Evolutionary conservation across 2,113 vertebrate genomes (phyloP), one percentile per base, ranked within the genome.

Genomic region (Lagopus muta): DNA sequence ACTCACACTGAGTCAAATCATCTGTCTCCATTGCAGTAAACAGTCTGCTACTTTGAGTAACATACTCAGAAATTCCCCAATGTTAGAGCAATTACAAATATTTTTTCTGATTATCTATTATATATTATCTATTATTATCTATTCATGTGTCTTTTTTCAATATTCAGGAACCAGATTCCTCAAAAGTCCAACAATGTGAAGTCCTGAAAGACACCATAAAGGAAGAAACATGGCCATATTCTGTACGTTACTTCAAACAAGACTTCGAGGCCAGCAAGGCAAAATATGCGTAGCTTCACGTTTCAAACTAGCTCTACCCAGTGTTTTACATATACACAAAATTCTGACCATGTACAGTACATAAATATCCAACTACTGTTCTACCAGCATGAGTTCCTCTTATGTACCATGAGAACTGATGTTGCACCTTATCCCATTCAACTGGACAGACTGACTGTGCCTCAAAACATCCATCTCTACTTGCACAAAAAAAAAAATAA

Each of bases 131-230:
- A 38, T 38, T 38, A 38, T 38, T 38, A 38, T 38, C 38, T 38
- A 38, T 38, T 38, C 38, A 38, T 38, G 12, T 76, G 24, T 40
- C 28, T 50, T 73, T 73, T 82, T 34, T 38, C 47, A 77, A 28
- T 73, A 85, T 62, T 40, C 67, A 21, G 24, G 25, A 80, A 93
- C 57, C 50, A 74, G 91, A 84, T 66, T 92, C n/a, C 58, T 94
- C 32, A 38, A 43, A 88, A 80, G 65, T 55, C 48, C n/a, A 64
- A 16, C 15, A 14, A 85, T 42, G 50, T 67, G 43, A 94, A 92
- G 77, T 47, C n/a, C 67, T 60, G 50, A 84, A 84, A 87, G 50
- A 61, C 55, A 82, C 2, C 16, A 66, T 47, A 83, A 80, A 70
- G 45, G 28, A 76, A 91, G 20, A 91, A 87, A 40, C 28, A 20